phyloP scores from a whole-genome alignment of 2,797 vertebrate species.

The Hephaestus fuliginosus region DNA sequence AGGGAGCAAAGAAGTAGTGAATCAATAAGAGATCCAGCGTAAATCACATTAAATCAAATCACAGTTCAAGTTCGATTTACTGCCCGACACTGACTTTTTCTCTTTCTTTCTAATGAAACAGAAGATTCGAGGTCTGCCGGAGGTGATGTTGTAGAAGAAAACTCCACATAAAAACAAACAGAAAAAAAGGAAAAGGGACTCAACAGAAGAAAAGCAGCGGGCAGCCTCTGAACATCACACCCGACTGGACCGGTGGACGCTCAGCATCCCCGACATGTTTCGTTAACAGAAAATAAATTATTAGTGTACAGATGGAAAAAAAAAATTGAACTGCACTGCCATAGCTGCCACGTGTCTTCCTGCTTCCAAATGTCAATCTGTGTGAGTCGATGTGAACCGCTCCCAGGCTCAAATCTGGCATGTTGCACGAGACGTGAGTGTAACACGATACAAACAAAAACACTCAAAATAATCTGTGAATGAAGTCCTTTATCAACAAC shows the following conservation, averaged over 20 bases:
- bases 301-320: conserved; percentile 35
- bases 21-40: conserved; percentile 2
- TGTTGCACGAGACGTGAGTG: conserved; percentile 11
- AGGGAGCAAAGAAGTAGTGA: neutral
- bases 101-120: conserved; percentile 62
- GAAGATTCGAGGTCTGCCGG: conserved; percentile 72
- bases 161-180: neutral
- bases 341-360: conserved; percentile 52
- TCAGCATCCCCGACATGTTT: conserved; percentile 11
- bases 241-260: neutral
- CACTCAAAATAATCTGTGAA: neutral
- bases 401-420: conserved; percentile 5
- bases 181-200: neutral
- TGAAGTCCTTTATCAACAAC: conserved; percentile 37
- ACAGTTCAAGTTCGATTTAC: conserved; percentile 28
- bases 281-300: conserved; percentile 57
- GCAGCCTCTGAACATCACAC: conserved; percentile 16
- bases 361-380: conserved; percentile 41
- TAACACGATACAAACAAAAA: conserved; percentile 28
- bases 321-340: conserved; percentile 11
- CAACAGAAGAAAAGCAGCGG: conserved; percentile 27
- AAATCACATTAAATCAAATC: conserved; percentile 35
- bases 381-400: conserved; percentile 9
- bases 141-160: conserved; percentile 62
- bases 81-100: conserved; percentile 19